phyloP scores from a whole-genome alignment of 2,113 vertebrate genomes.

The Zapornia atra region DNA sequence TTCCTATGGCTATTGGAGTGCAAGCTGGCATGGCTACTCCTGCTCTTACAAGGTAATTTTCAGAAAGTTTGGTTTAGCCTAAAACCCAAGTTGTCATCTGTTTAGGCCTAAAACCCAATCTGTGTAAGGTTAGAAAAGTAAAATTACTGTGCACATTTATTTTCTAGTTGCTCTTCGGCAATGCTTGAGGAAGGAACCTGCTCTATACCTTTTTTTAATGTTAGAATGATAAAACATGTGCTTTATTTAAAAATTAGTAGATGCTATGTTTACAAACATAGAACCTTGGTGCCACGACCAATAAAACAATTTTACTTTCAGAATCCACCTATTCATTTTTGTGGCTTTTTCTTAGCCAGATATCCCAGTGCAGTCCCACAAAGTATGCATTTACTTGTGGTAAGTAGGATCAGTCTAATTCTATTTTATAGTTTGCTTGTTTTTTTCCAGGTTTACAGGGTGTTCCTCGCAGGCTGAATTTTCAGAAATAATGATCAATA shows the following conservation, averaged over 20 bases:
- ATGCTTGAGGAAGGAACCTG: neutral
- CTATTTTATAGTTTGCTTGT: neutral
- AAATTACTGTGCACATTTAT: neutral
- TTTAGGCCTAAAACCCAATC: neutral
- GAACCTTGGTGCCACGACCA: neutral
- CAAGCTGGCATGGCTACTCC: slow-evolving; percentile 88
- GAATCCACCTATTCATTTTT: neutral
- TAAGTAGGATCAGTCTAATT: neutral
- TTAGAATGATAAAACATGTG: neutral
- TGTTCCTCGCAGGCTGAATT: neutral
- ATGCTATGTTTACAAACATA: neutral
- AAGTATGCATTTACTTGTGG: neutral
- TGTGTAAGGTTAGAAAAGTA: neutral
- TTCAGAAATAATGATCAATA: neutral
- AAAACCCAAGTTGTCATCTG: neutral
- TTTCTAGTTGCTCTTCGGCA: neutral
- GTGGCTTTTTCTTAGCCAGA: neutral
- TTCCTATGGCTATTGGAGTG: slow-evolving; percentile 89
- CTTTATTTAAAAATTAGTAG: neutral
- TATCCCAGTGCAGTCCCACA: neutral
- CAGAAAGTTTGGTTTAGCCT: neutral
- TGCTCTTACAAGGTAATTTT: slow-evolving; percentile 83
- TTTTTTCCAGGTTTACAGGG: neutral
- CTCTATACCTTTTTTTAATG: neutral
- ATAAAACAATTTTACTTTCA: neutral